Conservation (phyloP, 1,140 invertebrate species). For the Harlomillsia oculata region DNA sequence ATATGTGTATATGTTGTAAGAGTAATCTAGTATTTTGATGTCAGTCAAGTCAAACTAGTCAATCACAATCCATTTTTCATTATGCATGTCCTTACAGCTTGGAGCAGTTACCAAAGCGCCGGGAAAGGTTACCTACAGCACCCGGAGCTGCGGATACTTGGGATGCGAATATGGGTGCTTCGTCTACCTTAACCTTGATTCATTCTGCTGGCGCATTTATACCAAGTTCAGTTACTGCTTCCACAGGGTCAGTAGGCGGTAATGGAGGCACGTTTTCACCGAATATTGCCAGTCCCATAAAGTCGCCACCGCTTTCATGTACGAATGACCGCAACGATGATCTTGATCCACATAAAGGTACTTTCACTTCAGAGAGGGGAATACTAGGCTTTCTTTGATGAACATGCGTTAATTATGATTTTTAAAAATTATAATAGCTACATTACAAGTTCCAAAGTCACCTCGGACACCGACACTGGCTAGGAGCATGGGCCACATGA, state of each 20-base stretch:
- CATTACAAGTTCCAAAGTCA: conserved; percentile 59
- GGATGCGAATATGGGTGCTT: conserved; percentile 8
- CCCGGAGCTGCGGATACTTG: conserved; percentile 45
- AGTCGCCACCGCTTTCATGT: conserved; percentile 12
- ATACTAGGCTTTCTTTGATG: background rate
- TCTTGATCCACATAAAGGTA: conserved; percentile 45
- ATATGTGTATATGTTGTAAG: background rate
- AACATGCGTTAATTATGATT: background rate
- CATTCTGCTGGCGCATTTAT: background rate
- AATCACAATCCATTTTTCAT: no score
- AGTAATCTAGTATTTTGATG: no score
- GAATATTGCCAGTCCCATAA: conserved; percentile 22
- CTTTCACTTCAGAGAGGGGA: conserved; percentile 23
- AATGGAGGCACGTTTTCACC: conserved; percentile 9
- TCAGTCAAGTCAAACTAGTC: conserved; percentile 17
- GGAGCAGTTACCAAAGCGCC: conserved; percentile 37
- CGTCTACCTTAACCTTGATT: background rate
- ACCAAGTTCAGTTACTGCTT: background rate
- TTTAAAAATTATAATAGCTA: conserved; percentile 35
- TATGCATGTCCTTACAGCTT: conserved; percentile 19
- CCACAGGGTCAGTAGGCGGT: conserved; percentile 1
- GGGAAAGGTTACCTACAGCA: conserved; percentile 59
- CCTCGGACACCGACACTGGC: conserved; percentile 56
- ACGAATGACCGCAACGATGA: conserved; percentile 49
- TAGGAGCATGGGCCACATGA: conserved; percentile 76